Evolutionary conservation across 2,888 invertebrate genomes (phyloP).

Genomic region (Drosophila rellima): DNA sequence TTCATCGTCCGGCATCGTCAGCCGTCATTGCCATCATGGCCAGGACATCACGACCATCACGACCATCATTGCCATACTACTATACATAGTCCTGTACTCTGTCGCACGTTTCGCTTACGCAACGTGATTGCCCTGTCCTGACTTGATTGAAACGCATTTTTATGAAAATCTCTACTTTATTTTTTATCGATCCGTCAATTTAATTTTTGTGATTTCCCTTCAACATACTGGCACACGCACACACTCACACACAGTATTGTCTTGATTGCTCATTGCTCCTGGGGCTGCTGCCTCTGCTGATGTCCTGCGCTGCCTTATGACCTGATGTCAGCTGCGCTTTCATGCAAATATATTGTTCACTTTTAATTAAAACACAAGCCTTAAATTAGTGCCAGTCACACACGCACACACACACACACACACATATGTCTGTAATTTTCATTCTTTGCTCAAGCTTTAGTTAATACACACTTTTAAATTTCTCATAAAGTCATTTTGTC

Average conservation of each 20-base stretch:
- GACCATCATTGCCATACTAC: slow-evolving; percentile 17
- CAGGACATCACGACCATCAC: slow-evolving; percentile 8
- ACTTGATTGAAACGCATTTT: slow-evolving; percentile 71
- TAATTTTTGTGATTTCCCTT: slow-evolving; percentile 60
- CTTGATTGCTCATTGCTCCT: slow-evolving; percentile 50
- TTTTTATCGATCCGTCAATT: slow-evolving; percentile 74
- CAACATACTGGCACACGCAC: slow-evolving; percentile 8
- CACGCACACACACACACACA: slow-evolving; percentile 11
- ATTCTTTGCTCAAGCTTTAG: slow-evolving; percentile 30
- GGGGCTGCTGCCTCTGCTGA: slow-evolving; percentile 28
- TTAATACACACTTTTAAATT: slow-evolving; percentile 18
- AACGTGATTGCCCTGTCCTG: slow-evolving; percentile 50
- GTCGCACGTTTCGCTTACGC: slow-evolving; percentile 65
- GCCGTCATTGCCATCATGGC: slow-evolving; percentile 25
- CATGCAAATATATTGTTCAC: slow-evolving; percentile 74
- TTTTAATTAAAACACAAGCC: slow-evolving; percentile 78
- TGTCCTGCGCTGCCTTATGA: slow-evolving; percentile 62
- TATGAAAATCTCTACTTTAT: slow-evolving; percentile 66
- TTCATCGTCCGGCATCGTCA: slow-evolving; percentile 55
- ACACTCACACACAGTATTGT: not conserved
- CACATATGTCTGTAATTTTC: slow-evolving; percentile 11
- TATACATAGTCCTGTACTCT: slow-evolving; percentile 26
- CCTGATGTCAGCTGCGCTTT: slow-evolving; percentile 72
- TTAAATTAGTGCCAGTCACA: slow-evolving; percentile 60
- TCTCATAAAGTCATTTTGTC: slow-evolving; percentile 57